A percentile compares a stretch with the other conserved stretches of the same genome.
These are phyloP conservation scores for Agrochola lota DNA, from an alignment of 2,888 invertebrate genomes.

Conservation along the genomic window DNA sequence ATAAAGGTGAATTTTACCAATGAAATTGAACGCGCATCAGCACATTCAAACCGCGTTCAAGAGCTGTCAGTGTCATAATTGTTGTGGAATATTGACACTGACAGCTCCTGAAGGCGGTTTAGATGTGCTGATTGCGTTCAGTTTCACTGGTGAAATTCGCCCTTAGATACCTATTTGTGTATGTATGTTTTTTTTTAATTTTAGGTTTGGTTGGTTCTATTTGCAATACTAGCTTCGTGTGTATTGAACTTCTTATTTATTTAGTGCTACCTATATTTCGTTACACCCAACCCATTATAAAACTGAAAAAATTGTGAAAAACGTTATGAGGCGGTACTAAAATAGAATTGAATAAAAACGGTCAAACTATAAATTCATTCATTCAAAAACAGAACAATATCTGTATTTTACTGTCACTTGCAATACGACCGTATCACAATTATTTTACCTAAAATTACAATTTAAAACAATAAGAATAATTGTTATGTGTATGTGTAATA, in stretches of 20 bases:
- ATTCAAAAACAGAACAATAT: background rate
- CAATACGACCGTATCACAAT: background rate
- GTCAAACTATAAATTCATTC: background rate
- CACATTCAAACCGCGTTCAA: background rate
- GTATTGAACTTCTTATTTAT: background rate
- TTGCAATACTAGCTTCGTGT: background rate
- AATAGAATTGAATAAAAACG: background rate
- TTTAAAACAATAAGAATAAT: conserved; percentile 3
- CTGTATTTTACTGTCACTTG: background rate
- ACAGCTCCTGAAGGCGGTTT: background rate
- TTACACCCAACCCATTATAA: background rate
- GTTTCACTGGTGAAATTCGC: background rate
- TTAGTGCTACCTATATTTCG: background rate
- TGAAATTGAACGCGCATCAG: no score
- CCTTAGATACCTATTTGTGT: background rate
- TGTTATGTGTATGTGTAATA: background rate
- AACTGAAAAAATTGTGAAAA: background rate
- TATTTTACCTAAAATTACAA: conserved; percentile 4
- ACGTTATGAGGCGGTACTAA: background rate
- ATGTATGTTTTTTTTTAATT: background rate
- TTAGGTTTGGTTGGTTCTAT: background rate
- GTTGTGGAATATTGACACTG: no score
- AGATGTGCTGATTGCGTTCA: background rate
- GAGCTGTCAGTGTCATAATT: background rate
- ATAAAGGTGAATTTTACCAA: background rate